Conservation (phyloP, 2,797 vertebrate genomes). For the Rhinogobio ventralis region DNA sequence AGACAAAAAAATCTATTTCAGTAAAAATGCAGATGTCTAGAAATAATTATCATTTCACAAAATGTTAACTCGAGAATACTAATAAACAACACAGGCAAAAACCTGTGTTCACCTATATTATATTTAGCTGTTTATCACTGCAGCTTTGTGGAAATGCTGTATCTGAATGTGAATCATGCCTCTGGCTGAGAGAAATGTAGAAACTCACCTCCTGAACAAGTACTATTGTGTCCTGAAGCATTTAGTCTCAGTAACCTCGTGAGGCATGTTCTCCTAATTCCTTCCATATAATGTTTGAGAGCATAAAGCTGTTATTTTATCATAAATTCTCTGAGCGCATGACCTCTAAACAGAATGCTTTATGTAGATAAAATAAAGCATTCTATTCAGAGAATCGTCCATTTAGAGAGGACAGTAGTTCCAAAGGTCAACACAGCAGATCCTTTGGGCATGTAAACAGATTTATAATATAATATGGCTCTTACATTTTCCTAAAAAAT, state of each 20-base stretch:
- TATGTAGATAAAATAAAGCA: conserved; percentile 25
- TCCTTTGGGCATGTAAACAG: conserved; percentile 7
- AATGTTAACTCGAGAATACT: neutral
- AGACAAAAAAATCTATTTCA: neutral
- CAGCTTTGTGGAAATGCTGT: neutral
- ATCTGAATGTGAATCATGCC: conserved; percentile 25
- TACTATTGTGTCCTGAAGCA: conserved; percentile 24
- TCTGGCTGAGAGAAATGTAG: conserved; percentile 9
- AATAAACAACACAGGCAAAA: neutral
- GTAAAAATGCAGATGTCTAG: neutral
- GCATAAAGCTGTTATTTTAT: conserved; percentile 22
- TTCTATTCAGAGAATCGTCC: conserved; percentile 33
- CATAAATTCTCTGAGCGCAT: conserved; percentile 11
- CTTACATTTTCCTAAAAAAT: neutral
- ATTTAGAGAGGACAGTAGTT: conserved; percentile 12
- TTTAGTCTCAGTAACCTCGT: conserved; percentile 3
- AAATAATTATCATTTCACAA: neutral
- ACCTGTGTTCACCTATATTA: neutral
- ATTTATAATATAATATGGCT: neutral
- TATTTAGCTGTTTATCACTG: neutral
- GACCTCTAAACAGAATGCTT: conserved; percentile 26
- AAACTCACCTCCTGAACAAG: conserved; percentile 28
- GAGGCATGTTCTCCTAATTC: neutral
- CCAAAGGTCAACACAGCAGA: conserved; percentile 10
- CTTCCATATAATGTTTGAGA: conserved; percentile 15